Base-by-base conservation (phyloP, 2,888 invertebrate genomes). In the Cosmia pyralina region DNA sequence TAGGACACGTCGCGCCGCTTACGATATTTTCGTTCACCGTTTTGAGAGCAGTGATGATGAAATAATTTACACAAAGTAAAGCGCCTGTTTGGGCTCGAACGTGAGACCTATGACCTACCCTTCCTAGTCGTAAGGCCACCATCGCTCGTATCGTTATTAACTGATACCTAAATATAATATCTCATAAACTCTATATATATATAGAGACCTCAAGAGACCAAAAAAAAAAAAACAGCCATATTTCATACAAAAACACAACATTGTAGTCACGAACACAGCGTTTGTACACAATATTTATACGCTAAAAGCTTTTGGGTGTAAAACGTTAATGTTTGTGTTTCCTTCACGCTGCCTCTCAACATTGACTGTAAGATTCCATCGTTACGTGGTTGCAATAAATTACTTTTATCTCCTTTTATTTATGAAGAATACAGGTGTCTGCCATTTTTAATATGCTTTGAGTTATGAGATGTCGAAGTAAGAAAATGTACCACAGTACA, bases 281-380 rank as follows among this genome's bases (percentile, higher is more conserved):
- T 79, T 83, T 88, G 89, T 87, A 87, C 87, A 93, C 88, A 89
- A 92, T 93, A 93, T 94, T 92, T 91, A 92, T 89, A 90, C 90
- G 90, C 86, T 94, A 92, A 94, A 94, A 94, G 94, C 94, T 93
- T 94, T 94, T 91, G 89, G 92, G 85, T 93, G 93, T 94, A 93
- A 93, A 93, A 92, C 90, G 90, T 90, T 92, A 92, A 93, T 92
- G 92, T 91, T 86, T 86, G 80, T 90, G 80, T 87, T 90, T 89
- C 88, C 88, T 91, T 89, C 90, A 90, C 90, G 91, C 85, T 89
- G 88, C 87, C 88, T 90, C 88, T 90, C 85, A 87, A 85, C 88
- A 88, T 86, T 87, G 90, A 90, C 84, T 90, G 73, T 71, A 84
- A 88, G 87, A 88, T 87, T 72, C 87, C 86, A 89, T 88, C 88